Base-by-base conservation (phyloP, 2,888 invertebrate species). In the Xanthia icteritia region DNA sequence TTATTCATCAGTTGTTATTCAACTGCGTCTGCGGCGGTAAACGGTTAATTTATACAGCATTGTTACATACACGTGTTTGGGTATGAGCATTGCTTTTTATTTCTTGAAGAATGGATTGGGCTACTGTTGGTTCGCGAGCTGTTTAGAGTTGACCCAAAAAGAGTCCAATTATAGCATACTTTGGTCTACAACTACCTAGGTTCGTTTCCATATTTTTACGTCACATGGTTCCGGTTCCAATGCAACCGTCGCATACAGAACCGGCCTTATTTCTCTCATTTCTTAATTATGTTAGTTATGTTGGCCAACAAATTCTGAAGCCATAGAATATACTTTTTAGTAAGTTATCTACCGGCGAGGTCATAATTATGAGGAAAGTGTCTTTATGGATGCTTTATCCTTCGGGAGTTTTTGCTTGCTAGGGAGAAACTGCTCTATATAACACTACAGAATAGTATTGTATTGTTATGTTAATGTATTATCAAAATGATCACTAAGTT, bases 1-100 rank as follows among this genome's bases (percentile, higher is more conserved):
- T 79, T 83, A 84, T 85, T 85, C 73, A 85, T 81, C 74, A 69
- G 73, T 69, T 81, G 82, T 85, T 74, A 85, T 85, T 82, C 85
- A 83, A 85, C 68, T 45, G 64, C 65, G 66, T 66, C 69, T 71
- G 67, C 31, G 65, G 36, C 42, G 61, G 51, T 61, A 73, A 72
- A 85, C 71, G 64, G 73, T 83, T 64, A 68, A 73, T 76, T 67
- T 81, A 77, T 81, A 76, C 76, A 69, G 56, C 36, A 63, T 67
- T 70, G 42, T 42, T 78, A n/a, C 39, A 9, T 51, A 56, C 60
- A 69, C 31, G 60, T 54, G 77, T 71, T 45, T 39, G 1, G 17
- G 42, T 39, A 56, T 56, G 66, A 20, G n/a, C 17, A 1, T 56
- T 23, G 0, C 27, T 20, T 54, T 45, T 71, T 31, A 54, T 66